Base-by-base conservation (phyloP, 2,888 invertebrate species). In the Cephonodes hylas region DNA sequence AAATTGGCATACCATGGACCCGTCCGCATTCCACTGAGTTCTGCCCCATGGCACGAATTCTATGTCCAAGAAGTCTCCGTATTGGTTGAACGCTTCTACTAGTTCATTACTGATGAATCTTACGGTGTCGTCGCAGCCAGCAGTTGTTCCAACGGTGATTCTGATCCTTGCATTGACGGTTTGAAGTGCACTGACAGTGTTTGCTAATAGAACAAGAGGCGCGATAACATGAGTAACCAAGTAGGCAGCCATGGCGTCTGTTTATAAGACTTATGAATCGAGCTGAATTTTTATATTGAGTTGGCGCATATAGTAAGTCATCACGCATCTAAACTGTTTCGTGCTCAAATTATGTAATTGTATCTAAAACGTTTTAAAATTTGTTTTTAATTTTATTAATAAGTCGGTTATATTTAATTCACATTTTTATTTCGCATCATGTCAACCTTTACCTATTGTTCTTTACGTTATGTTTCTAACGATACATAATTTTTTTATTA, bases 11-110 rank as follows among this genome's bases (percentile, higher is more conserved):
- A 61, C 65, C 10, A 88, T 64, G 1, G 62, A 66, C 3, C 81
- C 86, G 31, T 86, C 70, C 0, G 60, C 61, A 13, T 75, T 69
- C 45, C 83, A 73, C 0, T 18, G 18, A 0, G 89, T 85, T 60
- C 86, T 85, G 15, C 92, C 93, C 93, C 93, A 93, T 0, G 91
- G 86, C 0, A 93, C 76, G 57, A 88, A 91, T 65, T 91, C 85
- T 0, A 92, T 61, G 7, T 90, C 85, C 62, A 93, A 64, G 53
- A 76, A 86, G 0, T 87, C 66, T 10, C 77, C 76, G 67, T 86
- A 90, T 22, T 80, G 70, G 13, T 69, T 70, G 53, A 86, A 88
- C 0, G 85, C 78, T 38, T 81, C 78, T 0, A 64, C 70, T 8
- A 92, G 69, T 20, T 85, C 80, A 13, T 73, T 48, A 18, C 62